Percentiles rank a stretch among this genome's conserved stretches.
phyloP scores from a whole-genome alignment of 2,888 invertebrate genomes.

The Listrodromus nycthemerus region DNA sequence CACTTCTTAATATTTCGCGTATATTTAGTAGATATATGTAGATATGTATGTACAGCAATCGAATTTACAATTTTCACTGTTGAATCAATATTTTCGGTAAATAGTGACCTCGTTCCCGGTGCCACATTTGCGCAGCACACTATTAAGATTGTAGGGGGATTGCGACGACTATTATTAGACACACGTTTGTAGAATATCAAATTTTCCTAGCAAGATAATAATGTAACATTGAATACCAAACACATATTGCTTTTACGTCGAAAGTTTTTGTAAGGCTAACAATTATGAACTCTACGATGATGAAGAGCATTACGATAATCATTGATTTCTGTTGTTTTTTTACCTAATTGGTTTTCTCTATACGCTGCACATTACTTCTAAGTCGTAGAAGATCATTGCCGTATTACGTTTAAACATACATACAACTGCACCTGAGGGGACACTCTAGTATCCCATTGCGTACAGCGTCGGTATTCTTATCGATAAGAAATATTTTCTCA shows the following conservation, averaged over 20 bases:
- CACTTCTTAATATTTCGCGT: background rate
- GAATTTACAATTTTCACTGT: conserved; percentile 59
- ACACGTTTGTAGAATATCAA: background rate
- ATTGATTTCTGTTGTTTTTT: background rate
- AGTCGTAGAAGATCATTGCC: conserved; percentile 36
- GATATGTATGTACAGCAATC: conserved; percentile 27
- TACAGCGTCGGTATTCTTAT: conserved; percentile 6
- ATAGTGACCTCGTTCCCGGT: conserved; percentile 33
- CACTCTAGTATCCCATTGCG: background rate
- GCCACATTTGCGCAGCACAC: background rate
- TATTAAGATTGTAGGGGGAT: background rate
- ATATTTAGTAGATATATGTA: background rate
- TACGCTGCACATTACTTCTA: conserved; percentile 4
- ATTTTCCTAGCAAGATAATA: background rate
- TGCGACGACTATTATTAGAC: background rate
- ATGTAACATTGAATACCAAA: background rate
- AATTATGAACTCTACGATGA: background rate
- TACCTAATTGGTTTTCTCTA: background rate
- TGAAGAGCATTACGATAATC: background rate
- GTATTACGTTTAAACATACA: background rate
- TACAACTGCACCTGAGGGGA: background rate
- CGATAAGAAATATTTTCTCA: background rate
- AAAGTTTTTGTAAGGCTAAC: background rate
- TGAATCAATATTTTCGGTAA: conserved; percentile 56
- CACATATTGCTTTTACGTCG: background rate